Percentiles rank a stretch among this genome's conserved stretches.
phyloP scores from a whole-genome alignment of 2,113 vertebrate genomes.

The Dolichallabes microphthalmus region DNA sequence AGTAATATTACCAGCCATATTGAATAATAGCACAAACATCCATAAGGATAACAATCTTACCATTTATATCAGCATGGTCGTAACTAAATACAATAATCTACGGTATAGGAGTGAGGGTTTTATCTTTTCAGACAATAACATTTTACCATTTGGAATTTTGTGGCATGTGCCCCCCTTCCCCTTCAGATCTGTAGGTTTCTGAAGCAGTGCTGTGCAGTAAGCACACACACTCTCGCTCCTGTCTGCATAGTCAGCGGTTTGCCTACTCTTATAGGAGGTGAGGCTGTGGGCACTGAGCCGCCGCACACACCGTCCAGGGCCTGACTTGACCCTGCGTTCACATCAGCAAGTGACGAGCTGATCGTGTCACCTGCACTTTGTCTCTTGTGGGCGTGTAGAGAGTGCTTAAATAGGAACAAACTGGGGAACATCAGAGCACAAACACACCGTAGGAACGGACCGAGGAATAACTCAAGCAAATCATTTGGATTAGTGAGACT shows the following conservation, averaged over 20 bases:
- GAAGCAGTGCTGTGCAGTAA: background rate
- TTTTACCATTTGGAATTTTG: background rate
- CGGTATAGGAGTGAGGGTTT: background rate
- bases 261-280: background rate
- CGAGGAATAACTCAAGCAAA: background rate
- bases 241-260: background rate
- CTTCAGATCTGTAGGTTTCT: background rate
- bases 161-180: background rate
- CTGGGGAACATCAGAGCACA: background rate
- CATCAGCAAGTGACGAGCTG: background rate
- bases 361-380: background rate
- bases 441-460: background rate
- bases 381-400: background rate
- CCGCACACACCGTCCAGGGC: background rate
- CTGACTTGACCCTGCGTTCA: background rate
- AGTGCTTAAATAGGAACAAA: background rate
- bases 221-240: background rate
- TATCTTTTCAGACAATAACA: background rate
- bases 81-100: background rate
- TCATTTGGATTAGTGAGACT: background rate
- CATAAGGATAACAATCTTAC: background rate
- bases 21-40: background rate
- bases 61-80: background rate
- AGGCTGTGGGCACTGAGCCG: background rate
- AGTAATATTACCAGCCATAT: background rate